Base-by-base conservation (phyloP, 2,113 vertebrate species). In the Pituophis catenifer region DNA sequence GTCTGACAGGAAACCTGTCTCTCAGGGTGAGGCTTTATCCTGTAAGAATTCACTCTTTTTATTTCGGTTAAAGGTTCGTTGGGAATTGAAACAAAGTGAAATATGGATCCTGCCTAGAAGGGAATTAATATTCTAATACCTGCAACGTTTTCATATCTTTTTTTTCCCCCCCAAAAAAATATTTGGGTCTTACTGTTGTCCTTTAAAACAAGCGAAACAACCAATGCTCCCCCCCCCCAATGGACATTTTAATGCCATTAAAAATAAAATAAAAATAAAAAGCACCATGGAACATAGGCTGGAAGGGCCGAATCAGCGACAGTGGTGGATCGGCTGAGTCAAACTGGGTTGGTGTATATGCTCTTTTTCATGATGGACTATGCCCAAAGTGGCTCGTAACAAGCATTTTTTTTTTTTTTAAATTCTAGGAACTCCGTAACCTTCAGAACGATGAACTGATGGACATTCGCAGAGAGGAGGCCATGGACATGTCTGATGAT, bases 401-500 rank as follows among this genome's bases (percentile, higher is more conserved):
- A 7, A 58, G 38, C 1, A 21, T 7, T n/a, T 26, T 65, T 95
- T 38, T 38, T 38, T 38, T 29, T 62, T 1, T 94, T 97, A 96
- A 94, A 96, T 97, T 96, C 21, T 98, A 99, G 99, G 99, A 99
- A 96, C 99, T 99, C 86, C 98, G 99, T 94, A 99, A 99, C 97
- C 98, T 99, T 97, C 99, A 99, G 96, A 99, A 98, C 2, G 99
- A 99, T 96, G 99, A 99, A 96, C 98, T 99, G 95, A 99, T 99
- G 99, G 99, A 98, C 93, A 99, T 99, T 97, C 98, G 99, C 24
- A 97, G 98, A 92, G 99, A 99, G 97, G 99, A 99, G 96, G 99
- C 99, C 97, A 99, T 99, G 99, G 99, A 99, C 95, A 99, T 99
- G 99, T 99, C 99, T 21, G 99, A 99, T 52, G 99, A 99, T 50